Base-by-base conservation (phyloP, 2,888 invertebrate genomes). In the Phasia obesa region DNA sequence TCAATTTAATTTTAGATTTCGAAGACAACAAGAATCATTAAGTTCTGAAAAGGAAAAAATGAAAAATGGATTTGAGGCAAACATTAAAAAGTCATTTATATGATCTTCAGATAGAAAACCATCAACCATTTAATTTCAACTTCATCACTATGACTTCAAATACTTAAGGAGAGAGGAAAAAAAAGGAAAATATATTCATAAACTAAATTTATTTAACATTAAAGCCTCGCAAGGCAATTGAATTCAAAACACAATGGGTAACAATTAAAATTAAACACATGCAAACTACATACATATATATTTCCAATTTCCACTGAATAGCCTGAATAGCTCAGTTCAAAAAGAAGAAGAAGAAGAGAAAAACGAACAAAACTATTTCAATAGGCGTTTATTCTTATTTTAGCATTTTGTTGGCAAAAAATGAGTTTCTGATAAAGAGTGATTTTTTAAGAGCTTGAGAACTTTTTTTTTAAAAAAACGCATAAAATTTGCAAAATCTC, bases 211-310 rank as follows among this genome's bases (percentile, higher is more conserved):
- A 53, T 27, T 73, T 15, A 73, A 65, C 65, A 71, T 57, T 35
- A 64, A 64, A 71, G 57, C 64, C 38, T 70, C 2, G 25, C 49
- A 6, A 53, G 38, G n/a, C 53, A 64, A 64, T 74, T 64, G 62
- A 49, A 57, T 67, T 62, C 47, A 67, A 67, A 60, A 69, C 55
- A 78, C 82, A 82, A 78, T 78, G 59, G 49, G 31, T 51, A 64
- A 74, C 51, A 78, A 82, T 82, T 77, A 74, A 82, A 77, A 57
- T 53, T 51, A 51, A 77, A 64, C 44, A 65, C 71, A 78, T 47
- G 53, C 55, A 38, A n/a, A n/a, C n/a, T n/a, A n/a, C n/a, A n/a
- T n/a, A n/a, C n/a, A 19, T 27, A 15, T 5, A 47, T 59, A 21
- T 35, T 55, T 15, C 17, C 11, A 11, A 17, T 44, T 73, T 3